Evolutionary conservation across 2,888 invertebrate genomes (phyloP), one percentile per base, ranked within the genome.

Genomic region (Eupithecia tripunctaria): DNA sequence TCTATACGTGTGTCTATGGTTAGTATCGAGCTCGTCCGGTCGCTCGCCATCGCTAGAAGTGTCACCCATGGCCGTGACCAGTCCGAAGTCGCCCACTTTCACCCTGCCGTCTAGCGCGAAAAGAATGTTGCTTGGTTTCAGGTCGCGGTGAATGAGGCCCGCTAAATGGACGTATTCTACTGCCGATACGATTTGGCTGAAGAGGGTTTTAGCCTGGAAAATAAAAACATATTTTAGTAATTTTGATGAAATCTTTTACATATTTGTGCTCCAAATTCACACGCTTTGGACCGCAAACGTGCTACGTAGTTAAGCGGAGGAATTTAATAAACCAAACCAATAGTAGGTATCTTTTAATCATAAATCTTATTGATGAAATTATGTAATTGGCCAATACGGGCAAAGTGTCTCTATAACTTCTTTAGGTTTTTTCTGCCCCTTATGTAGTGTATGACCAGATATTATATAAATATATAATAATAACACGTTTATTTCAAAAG

Each of bases 71-170:
- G 97, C 97, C 6, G 99, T 99, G 15, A 98, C 99, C n/a, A 99
- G 95, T 0, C 99, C 99, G 93, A 99, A 99, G 93, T 99, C 99
- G 0, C 99, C 99, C 71, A 99, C 97, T 95, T 99, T 99, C 12
- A 99, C 96, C 3, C 88, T 80, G 0, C 98, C 98, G 88, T 99
- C 98, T 78, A 96, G 95, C 0, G 98, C 97, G 90, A 99, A 99
- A 91, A 99, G 98, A 41, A 93, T 91, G 76, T 91, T 93, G 73
- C 90, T 93, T 82, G 97, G 98, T 95, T 99, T 99, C 56, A 99
- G 95, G 91, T 99, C 99, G 66, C 99, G 95, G 89, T 99, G 99
- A 88, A 99, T 99, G 0, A 99, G 95, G 0, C 98, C 98, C 79
- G 97, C 97, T 0, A 96, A 91, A 91, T 99, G 99, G 0, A 99